Base-by-base conservation (phyloP, 30 jellyfish, hydroid and myxozoan species). In the Hydra vulgaris region DNA sequence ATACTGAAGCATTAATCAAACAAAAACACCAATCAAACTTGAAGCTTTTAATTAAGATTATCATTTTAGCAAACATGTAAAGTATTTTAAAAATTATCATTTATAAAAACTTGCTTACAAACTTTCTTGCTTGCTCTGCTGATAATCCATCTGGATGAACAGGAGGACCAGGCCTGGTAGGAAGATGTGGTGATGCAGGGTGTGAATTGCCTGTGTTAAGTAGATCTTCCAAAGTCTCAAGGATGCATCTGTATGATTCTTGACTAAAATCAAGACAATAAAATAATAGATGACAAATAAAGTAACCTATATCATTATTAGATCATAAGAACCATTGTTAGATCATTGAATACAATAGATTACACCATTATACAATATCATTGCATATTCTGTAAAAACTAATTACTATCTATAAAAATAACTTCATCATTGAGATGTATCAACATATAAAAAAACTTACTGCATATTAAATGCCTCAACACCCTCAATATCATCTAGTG, bases 91-190 rank as follows among this genome's bases (percentile, higher is more conserved):
- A n/a, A n/a, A n/a, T n/a, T n/a, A n/a, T n/a, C n/a, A n/a, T n/a
- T n/a, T n/a, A n/a, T n/a, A n/a, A n/a, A n/a, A n/a, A n/a, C n/a
- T n/a, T n/a, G n/a, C 86, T 71, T 86, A 90, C 97, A 72, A 66
- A 73, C 53, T 73, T 72, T 74, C 79, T 83, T 17, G 97, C 97
- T 69, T 78, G 85, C 15, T 86, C 95, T 7, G 87, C 84, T 7
- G 92, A 68, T 0, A 90, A 69, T 17, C 73, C 90, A 53, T 90
- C 96, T 3, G 70, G 53, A n/a, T 55, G 76, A 40, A 53, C 86
- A 7, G 97, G 97, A 17, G 97, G 97, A 12, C 97, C 97, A 25
- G 97, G 94, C 12, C 80, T 70, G 17, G 79, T 56, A 18, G 95
- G 97, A 61, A 82, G 55, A 0, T 69, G 21, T 0, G 70, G 54